Evolutionary conservation across 1,140 invertebrate genomes (phyloP).

Genomic region (Leucophenga varia): DNA sequence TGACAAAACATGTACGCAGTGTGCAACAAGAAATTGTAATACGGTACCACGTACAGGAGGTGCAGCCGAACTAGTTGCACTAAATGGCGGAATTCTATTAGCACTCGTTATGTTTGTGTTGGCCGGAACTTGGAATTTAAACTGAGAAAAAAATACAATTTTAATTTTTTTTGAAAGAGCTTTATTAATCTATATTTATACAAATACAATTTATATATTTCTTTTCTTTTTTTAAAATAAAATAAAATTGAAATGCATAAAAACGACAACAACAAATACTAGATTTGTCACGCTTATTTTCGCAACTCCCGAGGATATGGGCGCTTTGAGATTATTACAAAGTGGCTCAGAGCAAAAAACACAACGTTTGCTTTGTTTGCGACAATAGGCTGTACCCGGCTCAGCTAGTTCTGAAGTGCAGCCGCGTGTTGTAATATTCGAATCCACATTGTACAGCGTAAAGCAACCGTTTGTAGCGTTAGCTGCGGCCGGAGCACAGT

Average conservation of each 20-base stretch:
- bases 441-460: conserved; percentile 22
- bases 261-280: neutral
- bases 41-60: no score
- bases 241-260: no score
- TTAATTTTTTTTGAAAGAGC: no score
- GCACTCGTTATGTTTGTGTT: no score
- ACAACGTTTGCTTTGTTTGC: conserved; percentile 21
- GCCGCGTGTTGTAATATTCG: conserved; percentile 28
- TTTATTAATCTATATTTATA: no score
- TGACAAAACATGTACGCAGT: conserved; percentile 5
- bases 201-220: no score
- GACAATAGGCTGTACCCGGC: conserved; percentile 17
- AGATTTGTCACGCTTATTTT: fast-evolving
- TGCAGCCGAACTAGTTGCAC: no score
- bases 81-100: no score
- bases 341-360: conserved; percentile 15
- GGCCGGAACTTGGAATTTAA: no score
- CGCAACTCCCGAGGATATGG: neutral
- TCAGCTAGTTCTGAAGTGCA: conserved; percentile 29
- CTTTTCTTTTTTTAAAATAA: no score
- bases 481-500: neutral
- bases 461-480: conserved; percentile 20
- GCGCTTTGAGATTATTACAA: conserved; percentile 28
- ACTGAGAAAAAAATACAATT: no score
- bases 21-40: conserved; percentile 16